Conservation (phyloP, 2,113 vertebrate genomes). For the Mobula hypostoma region DNA sequence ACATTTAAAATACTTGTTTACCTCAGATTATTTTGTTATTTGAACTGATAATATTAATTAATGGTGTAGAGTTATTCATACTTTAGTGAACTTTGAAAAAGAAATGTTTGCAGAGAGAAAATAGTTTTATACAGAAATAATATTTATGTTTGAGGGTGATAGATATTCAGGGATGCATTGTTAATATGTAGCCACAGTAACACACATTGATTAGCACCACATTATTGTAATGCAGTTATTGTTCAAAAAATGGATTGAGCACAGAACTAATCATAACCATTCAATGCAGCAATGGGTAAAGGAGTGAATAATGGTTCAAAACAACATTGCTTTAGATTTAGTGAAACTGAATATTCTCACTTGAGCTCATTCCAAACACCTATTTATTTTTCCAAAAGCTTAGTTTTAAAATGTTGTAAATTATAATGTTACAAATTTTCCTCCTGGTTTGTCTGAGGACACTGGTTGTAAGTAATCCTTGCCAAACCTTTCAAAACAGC, state of each 20-base stretch:
- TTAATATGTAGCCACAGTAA: neutral
- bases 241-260: neutral
- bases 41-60: neutral
- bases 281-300: neutral
- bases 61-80: neutral
- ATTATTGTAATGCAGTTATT: neutral
- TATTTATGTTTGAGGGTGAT: neutral
- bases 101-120: conserved; percentile 11
- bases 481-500: neutral
- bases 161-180: neutral
- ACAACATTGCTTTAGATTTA: neutral
- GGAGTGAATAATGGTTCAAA: neutral
- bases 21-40: neutral
- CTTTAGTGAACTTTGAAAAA: neutral
- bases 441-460: neutral
- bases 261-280: neutral
- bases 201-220: neutral
- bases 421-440: neutral
- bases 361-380: neutral
- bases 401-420: neutral
- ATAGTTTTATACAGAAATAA: conserved; percentile 4
- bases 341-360: neutral
- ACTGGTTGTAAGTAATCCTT: neutral
- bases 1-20: conserved; percentile 1
- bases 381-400: neutral